Base-by-base conservation (phyloP, 2,797 vertebrate species). In the Balearica regulorum region DNA sequence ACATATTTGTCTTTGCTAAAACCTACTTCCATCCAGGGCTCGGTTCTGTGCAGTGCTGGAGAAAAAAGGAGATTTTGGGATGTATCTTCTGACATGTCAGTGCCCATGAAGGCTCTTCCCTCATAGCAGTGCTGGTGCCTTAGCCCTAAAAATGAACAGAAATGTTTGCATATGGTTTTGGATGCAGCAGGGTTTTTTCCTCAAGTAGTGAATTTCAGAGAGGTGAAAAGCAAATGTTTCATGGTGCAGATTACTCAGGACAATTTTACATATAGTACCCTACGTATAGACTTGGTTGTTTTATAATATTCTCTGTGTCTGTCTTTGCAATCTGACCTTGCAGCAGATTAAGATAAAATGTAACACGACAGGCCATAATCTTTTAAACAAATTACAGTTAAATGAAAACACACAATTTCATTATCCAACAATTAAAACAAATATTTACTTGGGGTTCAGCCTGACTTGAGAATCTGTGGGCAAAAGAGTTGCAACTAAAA, bases 221-320 rank as follows among this genome's bases (percentile, higher is more conserved):
- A 89, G 28, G 90, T 20, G 73, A 87, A 62, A 90, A 85, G 69
- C 61, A 88, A 79, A 37, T 58, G 48, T 41, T 71, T 77, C 48
- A 37, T 75, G 73, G 22, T 83, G 68, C 55, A 79, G 68, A 85
- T 72, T 54, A 78, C 87, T 97, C 90, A 94, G 96, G 93, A 94
- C 58, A n/a, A 55, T 91, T 93, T 71, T 77, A 46, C 33, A 19
- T 58, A 21, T 7, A 58, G 35, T 86, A 70, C 33, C 39, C 76
- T 93, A 60, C 41, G 35, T 58, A 41, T 1, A 83, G 72, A 78
- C 13, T 4, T 55, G 37, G 15, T 54, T 89, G 43, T 70, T 89
- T 84, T 77, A 26, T 61, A 72, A 41, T 77, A 10, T 15, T 73
- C 37, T 66, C 11, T 69, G 8, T 80, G 41, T 68, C 28, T 82